These are phyloP conservation scores for Laupala kohalensis DNA, from an alignment of 1,140 invertebrate genomes.

Conservation along the genomic window DNA sequence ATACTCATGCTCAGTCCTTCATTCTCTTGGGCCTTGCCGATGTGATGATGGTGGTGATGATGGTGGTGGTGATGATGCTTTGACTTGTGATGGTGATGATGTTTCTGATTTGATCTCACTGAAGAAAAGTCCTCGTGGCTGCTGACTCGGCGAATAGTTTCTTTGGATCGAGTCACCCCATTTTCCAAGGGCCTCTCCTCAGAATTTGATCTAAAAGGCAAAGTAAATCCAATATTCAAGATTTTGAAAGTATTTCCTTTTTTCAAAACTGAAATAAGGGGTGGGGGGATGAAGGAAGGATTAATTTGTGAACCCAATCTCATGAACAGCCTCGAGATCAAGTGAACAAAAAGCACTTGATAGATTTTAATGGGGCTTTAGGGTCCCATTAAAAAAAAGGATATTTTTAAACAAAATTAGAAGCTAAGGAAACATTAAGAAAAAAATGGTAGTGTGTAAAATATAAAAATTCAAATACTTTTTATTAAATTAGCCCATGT, in stretches of 20 bases:
- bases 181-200: constrained; percentile 23
- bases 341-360: neutral
- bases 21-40: neutral
- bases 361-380: neutral
- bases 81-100: constrained; percentile 5
- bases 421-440: too few relatives aligned
- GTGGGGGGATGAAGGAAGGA: neutral
- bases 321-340: neutral
- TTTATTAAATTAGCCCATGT: too few relatives aligned
- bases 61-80: constrained; percentile 1
- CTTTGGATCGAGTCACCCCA: constrained; percentile 24
- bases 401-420: too few relatives aligned
- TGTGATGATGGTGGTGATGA: neutral
- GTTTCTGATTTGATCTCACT: neutral
- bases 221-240: neutral
- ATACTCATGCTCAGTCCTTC: neutral
- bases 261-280: neutral
- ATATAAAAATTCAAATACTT: too few relatives aligned
- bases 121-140: constrained; percentile 45
- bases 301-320: neutral
- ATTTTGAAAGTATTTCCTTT: neutral
- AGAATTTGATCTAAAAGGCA: constrained; percentile 21
- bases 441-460: too few relatives aligned
- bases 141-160: constrained; percentile 42
- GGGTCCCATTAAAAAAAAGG: neutral